These are phyloP conservation scores for Acanthosepion lycidas DNA, from an alignment of 2,888 invertebrate genomes.

Conservation along the genomic window DNA sequence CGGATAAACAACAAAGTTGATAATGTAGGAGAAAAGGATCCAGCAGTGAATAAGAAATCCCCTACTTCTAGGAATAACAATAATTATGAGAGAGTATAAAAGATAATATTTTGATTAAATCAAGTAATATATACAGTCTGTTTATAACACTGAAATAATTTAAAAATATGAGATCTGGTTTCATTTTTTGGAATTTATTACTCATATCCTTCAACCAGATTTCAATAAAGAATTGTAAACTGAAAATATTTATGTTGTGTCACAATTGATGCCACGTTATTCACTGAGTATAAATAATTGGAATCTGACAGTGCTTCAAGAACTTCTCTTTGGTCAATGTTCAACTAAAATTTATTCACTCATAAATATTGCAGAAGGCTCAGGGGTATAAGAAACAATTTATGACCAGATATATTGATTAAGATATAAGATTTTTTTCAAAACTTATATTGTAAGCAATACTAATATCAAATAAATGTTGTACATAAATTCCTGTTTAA, in stretches of 20 bases:
- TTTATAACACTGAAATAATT: neutral
- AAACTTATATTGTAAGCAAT: neutral
- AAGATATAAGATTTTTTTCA: neutral
- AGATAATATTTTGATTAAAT: neutral
- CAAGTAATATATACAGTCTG: neutral
- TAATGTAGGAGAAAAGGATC: neutral
- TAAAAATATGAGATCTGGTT: neutral
- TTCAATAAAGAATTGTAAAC: neutral
- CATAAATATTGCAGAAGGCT: neutral
- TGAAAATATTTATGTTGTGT: neutral
- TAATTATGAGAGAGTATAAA: neutral
- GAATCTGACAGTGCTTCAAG: neutral
- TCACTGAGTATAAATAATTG: neutral
- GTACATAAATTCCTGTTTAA: neutral
- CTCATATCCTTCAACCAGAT: neutral
- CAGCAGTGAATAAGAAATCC: conserved; percentile 21
- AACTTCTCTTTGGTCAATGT: neutral
- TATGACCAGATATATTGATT: neutral
- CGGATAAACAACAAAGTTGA: neutral
- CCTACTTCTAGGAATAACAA: neutral
- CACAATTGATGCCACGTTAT: neutral
- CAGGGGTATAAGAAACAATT: neutral
- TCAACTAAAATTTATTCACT: neutral
- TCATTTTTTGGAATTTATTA: neutral
- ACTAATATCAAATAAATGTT: neutral